Percentiles rank a stretch among this genome's conserved stretches.
These are phyloP conservation scores for Lepidurus apus DNA, from an alignment of 1,140 invertebrate genomes.

Conservation along the genomic window DNA sequence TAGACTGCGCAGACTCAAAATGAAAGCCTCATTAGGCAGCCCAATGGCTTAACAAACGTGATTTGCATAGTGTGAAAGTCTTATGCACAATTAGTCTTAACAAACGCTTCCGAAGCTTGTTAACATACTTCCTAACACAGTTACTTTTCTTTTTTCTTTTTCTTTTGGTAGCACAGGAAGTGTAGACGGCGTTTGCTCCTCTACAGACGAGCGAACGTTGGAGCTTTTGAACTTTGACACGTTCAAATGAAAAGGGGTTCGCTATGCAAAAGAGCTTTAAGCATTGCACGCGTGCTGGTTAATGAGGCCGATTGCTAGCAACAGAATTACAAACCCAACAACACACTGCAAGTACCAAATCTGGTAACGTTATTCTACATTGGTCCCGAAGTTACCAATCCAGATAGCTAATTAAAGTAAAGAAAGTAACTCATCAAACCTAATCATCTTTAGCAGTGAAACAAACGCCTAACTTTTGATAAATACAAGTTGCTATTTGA, in stretches of 20 bases:
- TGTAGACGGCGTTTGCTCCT: not conserved
- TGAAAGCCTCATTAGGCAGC: not conserved
- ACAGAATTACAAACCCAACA: not conserved
- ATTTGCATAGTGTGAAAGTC: not conserved
- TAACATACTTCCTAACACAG: not conserved
- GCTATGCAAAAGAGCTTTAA: not conserved
- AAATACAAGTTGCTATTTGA: no score
- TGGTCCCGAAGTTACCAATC: no score
- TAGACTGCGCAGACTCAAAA: not conserved
- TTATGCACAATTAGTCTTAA: slow-evolving; percentile 4
- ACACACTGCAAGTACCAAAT: not conserved
- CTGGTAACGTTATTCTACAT: not conserved
- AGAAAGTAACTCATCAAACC: no score
- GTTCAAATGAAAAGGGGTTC: not conserved
- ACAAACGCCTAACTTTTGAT: no score
- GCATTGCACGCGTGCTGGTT: not conserved
- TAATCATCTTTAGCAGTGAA: no score
- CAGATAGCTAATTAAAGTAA: no score
- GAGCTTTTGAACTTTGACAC: not conserved
- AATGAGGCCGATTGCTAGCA: slow-evolving; percentile 14
- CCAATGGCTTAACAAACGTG: not conserved
- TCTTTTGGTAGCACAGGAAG: not conserved
- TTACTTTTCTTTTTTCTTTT: not conserved
- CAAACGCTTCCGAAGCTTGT: slow-evolving; percentile 18
- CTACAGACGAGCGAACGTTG: not conserved